Base-by-base conservation (phyloP, 1,140 invertebrate species). In the Tigriopus japonicus region DNA sequence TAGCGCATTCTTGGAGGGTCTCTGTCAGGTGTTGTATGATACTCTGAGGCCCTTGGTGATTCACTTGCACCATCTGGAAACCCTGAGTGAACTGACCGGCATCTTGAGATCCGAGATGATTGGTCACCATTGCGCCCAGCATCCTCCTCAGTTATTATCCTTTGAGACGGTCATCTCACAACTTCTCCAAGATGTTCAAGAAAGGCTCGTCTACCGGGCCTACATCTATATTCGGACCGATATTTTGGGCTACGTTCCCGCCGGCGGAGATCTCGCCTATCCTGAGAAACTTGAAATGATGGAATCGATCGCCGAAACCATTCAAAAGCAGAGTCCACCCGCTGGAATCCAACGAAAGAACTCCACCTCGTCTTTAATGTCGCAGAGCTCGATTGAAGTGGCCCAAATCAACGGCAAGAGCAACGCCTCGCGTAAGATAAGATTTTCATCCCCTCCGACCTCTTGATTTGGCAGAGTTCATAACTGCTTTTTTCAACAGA, bases 241-340 rank as follows among this genome's bases (percentile, higher is more conserved):
- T 72, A 90, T 98, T 64, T 72, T 86, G 28, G 66, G 64, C 51
- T 80, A 77, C 66, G 69, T 84, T 63, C 87, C 94, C 10, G 90
- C 89, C 14, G 79, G 85, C 14, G 94, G 94, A 0, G 95, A 99
- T 75, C 74, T 99, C 49, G 91, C 91, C 0, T 98, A 98, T 76
- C 95, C 95, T 0, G 87, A 96, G 67, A 95, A 97, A 72, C 73
- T 98, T 17, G 81, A 90, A 70, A 95, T 97, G 86, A 98, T 98
- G 91, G 85, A 91, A 66, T 78, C 64, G 66, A 23, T 73, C 69
- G 40, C 70, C 65, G 69, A 68, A 9, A 70, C 67, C 13, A 66
- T 67, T 49, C 69, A 68, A 6, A 69, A 66, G 55, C 67, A 68
- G 52, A 67, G 69, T 56, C 61, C 62, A 68, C 70, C 63, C 35